Conservation (phyloP, 2,888 invertebrate genomes). For the Blera fallax region DNA sequence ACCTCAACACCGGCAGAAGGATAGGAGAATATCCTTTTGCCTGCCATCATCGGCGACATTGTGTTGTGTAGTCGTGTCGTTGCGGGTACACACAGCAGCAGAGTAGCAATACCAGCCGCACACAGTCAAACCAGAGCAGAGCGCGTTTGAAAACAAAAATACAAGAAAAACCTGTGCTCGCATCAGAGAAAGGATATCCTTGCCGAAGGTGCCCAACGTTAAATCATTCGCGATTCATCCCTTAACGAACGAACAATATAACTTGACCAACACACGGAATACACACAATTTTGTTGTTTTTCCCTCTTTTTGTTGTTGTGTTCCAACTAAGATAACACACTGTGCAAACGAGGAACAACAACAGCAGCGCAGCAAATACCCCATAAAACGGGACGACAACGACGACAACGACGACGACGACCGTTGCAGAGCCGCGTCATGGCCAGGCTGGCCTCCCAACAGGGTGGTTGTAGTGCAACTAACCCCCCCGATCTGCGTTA, state of each 20-base stretch:
- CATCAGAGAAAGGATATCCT: slow-evolving; percentile 68
- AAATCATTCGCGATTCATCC: slow-evolving; percentile 77
- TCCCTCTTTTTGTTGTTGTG: slow-evolving; percentile 17
- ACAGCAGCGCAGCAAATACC: slow-evolving; percentile 9
- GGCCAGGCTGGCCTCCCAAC: slow-evolving; percentile 75
- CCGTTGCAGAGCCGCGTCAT: slow-evolving; percentile 75
- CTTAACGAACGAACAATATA: slow-evolving; percentile 74
- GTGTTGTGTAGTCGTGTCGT: slow-evolving; percentile 70
- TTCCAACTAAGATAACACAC: neutral
- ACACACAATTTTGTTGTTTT: slow-evolving; percentile 30
- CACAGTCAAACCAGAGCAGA: slow-evolving; percentile 36
- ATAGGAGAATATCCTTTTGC: slow-evolving; percentile 68
- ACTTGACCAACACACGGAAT: slow-evolving; percentile 51
- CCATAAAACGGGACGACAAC: slow-evolving; percentile 54
- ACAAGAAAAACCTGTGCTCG: slow-evolving; percentile 13
- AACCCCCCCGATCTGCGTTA: slow-evolving; percentile 73
- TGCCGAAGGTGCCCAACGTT: slow-evolving; percentile 66
- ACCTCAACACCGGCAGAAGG: slow-evolving; percentile 65
- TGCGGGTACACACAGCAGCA: slow-evolving; percentile 66
- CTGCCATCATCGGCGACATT: slow-evolving; percentile 69
- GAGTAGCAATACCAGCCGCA: slow-evolving; percentile 56
- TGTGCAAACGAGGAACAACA: slow-evolving; percentile 7
- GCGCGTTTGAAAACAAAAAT: neutral
- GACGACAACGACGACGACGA: slow-evolving; percentile 67
- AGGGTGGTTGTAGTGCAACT: slow-evolving; percentile 74